These are phyloP conservation scores for Corynorhinus townsendii DNA, from an alignment of 2,113 vertebrate genomes.

Conservation along the genomic window DNA sequence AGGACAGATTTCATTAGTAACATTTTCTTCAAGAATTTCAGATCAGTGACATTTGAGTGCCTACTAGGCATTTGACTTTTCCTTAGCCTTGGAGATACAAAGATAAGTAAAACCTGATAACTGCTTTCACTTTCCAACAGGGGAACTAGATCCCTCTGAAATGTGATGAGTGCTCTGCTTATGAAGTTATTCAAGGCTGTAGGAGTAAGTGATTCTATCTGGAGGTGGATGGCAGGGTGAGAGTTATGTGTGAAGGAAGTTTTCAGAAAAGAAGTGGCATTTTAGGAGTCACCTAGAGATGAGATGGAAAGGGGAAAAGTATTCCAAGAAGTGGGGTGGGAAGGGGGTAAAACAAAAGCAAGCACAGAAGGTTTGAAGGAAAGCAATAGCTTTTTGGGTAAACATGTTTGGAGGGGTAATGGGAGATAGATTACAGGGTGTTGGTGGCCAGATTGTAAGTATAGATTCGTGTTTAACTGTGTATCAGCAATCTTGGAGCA, in stretches of 20 bases:
- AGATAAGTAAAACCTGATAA: conserved; percentile 31
- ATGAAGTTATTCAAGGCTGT: neutral
- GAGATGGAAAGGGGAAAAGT: neutral
- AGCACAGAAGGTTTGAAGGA: neutral
- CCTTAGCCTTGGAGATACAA: conserved; percentile 10
- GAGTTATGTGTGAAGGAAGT: neutral
- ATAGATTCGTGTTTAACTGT: neutral
- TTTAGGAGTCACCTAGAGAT: neutral
- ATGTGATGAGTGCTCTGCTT: neutral
- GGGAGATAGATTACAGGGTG: neutral
- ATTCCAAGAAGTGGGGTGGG: neutral
- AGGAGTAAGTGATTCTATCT: neutral
- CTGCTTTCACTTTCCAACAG: neutral
- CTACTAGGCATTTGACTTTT: neutral
- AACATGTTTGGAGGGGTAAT: neutral
- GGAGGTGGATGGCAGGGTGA: neutral
- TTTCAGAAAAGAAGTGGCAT: neutral
- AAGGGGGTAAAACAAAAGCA: neutral
- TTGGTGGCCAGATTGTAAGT: neutral
- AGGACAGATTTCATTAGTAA: neutral
- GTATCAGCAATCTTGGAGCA: neutral
- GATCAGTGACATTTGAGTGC: neutral
- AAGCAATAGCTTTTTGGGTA: neutral
- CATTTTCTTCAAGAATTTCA: conserved; percentile 17
- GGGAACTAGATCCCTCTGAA: conserved; percentile 1